Base-by-base conservation (phyloP, 2,888 invertebrate species). In the Hymenopus coronatus region DNA sequence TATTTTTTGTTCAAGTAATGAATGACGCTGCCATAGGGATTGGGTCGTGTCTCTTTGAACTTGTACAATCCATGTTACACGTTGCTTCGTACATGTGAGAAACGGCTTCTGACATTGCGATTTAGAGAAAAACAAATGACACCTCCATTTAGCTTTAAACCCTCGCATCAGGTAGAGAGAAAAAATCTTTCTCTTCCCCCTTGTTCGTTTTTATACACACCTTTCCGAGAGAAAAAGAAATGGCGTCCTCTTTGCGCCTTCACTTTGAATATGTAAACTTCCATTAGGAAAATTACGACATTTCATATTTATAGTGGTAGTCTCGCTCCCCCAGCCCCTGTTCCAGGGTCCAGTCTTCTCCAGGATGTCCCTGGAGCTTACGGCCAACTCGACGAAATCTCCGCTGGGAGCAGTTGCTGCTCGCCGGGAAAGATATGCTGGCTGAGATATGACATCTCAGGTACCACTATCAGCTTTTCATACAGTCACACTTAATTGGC, bases 201-300 rank as follows among this genome's bases (percentile, higher is more conserved):
- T 70, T 70, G 54, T 70, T 20, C 87, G 82, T 87, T 87, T 87
- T 87, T 82, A 87, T 87, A 33, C 82, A 82, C 33, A 40, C 87
- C 82, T 87, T 87, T 33, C 82, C n/a, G 82, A 33, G 87, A 82
- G 87, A 87, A 28, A 87, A 33, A 82, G 30, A 87, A 33, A 15
- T 28, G 27, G 6, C 82, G 30, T 82, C n/a, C 82, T 40, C 82
- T 82, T 33, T 87, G 46, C 33, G 82, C 82, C 87, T 87, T 87
- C 87, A 81, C 82, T 87, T 87, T 87, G 82, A 89, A 89, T 89
- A 89, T 89, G 86, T 89, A 89, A 89, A 89, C 83, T 89, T 90
- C 90, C 90, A 90, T 90, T 90, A 90, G 90, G 89, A 89, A 90
- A 89, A 90, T 90, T 89, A 90, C 89, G 85, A 87, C 88, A 89